These are phyloP conservation scores for Perca fluviatilis DNA, from an alignment of 2,113 vertebrate genomes.

Conservation along the genomic window DNA sequence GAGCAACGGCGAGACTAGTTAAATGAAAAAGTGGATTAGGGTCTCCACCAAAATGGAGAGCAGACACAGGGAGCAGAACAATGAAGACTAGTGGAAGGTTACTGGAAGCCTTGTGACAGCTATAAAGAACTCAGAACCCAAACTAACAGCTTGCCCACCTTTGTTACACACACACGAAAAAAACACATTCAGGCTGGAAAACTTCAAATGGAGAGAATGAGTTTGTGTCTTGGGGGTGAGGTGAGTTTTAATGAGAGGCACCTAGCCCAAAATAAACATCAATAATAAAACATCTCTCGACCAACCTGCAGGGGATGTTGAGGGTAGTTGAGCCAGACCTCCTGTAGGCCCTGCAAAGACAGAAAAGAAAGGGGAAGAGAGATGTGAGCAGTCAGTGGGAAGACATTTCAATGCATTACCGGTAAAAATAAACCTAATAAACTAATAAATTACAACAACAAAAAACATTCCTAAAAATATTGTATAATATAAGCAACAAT, in stretches of 20 bases:
- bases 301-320: constrained; percentile 98
- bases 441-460: not conserved
- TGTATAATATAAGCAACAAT: not conserved
- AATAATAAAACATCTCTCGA: constrained; percentile 62
- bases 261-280: constrained; percentile 62
- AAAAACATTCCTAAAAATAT: not conserved
- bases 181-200: constrained; percentile 15
- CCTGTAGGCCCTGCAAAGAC: constrained; percentile 89
- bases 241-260: constrained; percentile 62
- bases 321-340: constrained; percentile 99
- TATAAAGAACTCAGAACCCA: constrained; percentile 36
- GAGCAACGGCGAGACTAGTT: not conserved
- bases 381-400: constrained; percentile 4
- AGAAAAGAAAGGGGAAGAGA: constrained; percentile 12
- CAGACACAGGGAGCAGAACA: constrained; percentile 44
- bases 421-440: not conserved
- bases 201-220: constrained; percentile 50
- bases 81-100: constrained; percentile 42
- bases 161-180: constrained; percentile 1
- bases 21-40: constrained; percentile 62
- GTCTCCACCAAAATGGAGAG: constrained; percentile 48
- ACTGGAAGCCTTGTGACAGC: constrained; percentile 46
- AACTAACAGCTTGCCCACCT: constrained; percentile 48
- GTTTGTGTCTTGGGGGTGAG: constrained; percentile 44
- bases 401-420: not conserved